These are phyloP conservation scores for Fregata magnificens DNA, from an alignment of 2,113 vertebrate genomes.

Conservation along the genomic window DNA sequence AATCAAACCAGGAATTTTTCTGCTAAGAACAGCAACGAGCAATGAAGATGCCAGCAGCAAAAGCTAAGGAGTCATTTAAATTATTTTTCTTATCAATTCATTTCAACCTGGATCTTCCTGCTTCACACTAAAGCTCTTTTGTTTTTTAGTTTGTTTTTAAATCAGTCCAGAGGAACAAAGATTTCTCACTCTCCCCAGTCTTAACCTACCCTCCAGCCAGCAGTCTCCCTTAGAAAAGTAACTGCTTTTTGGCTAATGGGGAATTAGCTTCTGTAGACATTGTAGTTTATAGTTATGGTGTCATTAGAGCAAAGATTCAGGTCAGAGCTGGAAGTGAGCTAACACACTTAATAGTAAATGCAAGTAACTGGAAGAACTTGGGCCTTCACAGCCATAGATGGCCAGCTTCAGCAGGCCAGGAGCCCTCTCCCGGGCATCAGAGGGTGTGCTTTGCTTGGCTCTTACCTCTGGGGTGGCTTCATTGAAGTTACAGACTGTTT, in stretches of 20 bases:
- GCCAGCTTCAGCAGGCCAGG: not conserved
- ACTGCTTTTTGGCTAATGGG: not conserved
- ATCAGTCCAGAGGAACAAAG: not conserved
- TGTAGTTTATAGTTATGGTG: not conserved
- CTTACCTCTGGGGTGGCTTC: slow-evolving; percentile 90
- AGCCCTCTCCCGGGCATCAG: not conserved
- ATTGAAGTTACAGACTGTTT: slow-evolving; percentile 88
- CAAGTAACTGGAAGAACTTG: not conserved
- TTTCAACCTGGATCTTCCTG: not conserved
- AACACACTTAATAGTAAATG: not conserved
- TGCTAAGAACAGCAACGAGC: not conserved
- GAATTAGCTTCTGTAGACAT: not conserved
- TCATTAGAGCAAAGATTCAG: not conserved
- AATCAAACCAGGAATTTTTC: not conserved
- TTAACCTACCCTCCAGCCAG: not conserved
- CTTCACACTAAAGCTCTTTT: not conserved
- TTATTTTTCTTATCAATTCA: not conserved
- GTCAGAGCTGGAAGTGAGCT: not conserved
- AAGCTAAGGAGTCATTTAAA: not conserved
- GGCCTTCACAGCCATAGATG: not conserved
- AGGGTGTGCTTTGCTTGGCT: not conserved
- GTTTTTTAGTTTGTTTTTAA: not conserved
- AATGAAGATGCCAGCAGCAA: not conserved
- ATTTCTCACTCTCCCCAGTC: not conserved
- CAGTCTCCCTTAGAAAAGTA: not conserved